Percentiles rank a stretch among this genome's conserved stretches.
Evolutionary conservation across 2,113 vertebrate species (phyloP).

Genomic region (Psittacara wagleri): DNA sequence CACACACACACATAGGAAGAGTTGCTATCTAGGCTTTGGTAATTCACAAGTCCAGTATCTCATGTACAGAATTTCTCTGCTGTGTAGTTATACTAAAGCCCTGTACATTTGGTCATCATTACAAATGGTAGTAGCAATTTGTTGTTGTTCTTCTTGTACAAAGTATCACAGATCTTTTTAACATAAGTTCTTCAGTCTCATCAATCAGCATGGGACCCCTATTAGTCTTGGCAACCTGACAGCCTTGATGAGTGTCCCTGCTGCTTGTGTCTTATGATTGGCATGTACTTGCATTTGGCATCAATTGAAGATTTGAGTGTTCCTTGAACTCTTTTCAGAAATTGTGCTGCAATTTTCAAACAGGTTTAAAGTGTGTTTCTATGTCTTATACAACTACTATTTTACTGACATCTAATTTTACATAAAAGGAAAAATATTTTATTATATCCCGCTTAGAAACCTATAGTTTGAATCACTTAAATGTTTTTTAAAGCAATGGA

Average conservation of each 20-base stretch:
- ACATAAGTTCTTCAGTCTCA: neutral
- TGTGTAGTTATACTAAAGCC: neutral
- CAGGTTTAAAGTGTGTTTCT: neutral
- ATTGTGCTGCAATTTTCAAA: neutral
- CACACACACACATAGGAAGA: neutral
- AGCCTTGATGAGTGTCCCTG: constrained; percentile 9
- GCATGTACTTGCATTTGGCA: neutral
- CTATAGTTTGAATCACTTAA: neutral
- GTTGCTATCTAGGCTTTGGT: neutral
- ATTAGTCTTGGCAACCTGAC: neutral
- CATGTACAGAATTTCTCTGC: neutral
- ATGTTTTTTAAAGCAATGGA: neutral
- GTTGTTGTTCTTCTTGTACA: neutral
- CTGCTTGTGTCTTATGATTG: constrained; percentile 3
- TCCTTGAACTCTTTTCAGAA: constrained; percentile 1
- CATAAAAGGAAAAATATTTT: constrained; percentile 11
- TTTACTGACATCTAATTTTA: constrained; percentile 31
- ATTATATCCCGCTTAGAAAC: neutral
- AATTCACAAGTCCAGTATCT: neutral
- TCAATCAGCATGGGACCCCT: constrained; percentile 9
- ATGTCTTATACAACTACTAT: neutral
- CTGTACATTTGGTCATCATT: neutral
- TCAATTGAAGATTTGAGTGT: neutral
- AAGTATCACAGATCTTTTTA: neutral
- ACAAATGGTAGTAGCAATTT: neutral